Percentiles rank a stretch among this genome's conserved stretches.
Evolutionary conservation across 2,113 vertebrate genomes (phyloP).

Genomic region (Amia ocellicauda): DNA sequence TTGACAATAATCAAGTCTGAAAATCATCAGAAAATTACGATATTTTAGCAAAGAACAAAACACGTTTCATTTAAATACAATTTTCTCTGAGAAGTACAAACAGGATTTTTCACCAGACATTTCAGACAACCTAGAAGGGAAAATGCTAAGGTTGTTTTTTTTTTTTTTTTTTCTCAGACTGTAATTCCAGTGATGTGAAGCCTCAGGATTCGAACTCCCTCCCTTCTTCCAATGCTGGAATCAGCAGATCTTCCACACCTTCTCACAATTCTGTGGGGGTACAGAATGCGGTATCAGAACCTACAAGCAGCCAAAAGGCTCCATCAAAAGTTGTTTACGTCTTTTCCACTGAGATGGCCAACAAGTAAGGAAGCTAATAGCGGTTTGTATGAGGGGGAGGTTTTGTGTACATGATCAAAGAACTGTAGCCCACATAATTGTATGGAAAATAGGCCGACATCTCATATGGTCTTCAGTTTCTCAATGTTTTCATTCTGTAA

Average conservation of each 20-base stretch:
- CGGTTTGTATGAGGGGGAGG: background rate
- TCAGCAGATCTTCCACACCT: slow-evolving; percentile 82
- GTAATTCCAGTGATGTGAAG: slow-evolving; percentile 91
- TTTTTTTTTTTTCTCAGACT: slow-evolving; percentile 69
- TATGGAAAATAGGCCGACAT: background rate
- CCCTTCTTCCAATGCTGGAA: slow-evolving; percentile 73
- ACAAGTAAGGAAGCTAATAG: slow-evolving; percentile 80
- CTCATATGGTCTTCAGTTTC: too few species aligned
- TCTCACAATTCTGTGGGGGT: slow-evolving; percentile 81
- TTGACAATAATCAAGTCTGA: too few species aligned
- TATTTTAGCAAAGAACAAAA: too few species aligned
- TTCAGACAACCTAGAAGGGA: too few species aligned
- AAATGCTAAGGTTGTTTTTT: too few species aligned
- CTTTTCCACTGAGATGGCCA: slow-evolving; percentile 98
- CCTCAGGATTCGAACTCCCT: slow-evolving; percentile 86
- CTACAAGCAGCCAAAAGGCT: slow-evolving; percentile 80
- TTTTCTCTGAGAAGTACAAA: too few species aligned
- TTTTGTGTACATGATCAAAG: background rate
- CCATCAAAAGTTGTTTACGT: slow-evolving; percentile 96
- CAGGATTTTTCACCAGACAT: too few species aligned
- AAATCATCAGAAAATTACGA: too few species aligned
- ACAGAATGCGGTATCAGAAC: slow-evolving; percentile 75
- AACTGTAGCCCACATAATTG: background rate
- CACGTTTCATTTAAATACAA: too few species aligned
- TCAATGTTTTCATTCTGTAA: background rate